Percentiles rank a stretch among this genome's conserved stretches.
These are phyloP conservation scores for Sialia sialis DNA, from an alignment of 2,113 vertebrate species.

Conservation along the genomic window DNA sequence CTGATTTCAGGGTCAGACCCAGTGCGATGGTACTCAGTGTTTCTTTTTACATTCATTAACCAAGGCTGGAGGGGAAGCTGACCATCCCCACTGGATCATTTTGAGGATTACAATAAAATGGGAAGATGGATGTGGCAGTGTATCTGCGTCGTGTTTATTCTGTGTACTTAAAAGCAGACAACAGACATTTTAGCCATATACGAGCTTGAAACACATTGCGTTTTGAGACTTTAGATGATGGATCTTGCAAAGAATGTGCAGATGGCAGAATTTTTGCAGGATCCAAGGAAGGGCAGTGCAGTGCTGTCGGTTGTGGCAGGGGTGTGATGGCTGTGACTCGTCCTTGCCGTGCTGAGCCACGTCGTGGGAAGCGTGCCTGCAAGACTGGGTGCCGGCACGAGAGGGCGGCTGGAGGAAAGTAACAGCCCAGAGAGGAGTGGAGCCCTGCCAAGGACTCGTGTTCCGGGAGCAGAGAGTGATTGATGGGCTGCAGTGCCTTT, in stretches of 20 bases:
- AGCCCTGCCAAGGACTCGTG: neutral
- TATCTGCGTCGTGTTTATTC: neutral
- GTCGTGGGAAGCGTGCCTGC: neutral
- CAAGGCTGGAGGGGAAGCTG: neutral
- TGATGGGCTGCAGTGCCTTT: neutral
- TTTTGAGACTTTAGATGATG: neutral
- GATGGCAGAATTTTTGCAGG: neutral
- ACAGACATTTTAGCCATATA: neutral
- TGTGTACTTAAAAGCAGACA: neutral
- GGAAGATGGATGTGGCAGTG: neutral
- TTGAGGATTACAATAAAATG: constrained; percentile 44
- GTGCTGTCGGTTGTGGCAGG: neutral
- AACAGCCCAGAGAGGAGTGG: neutral
- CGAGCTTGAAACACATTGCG: fast-evolving
- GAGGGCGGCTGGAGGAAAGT: neutral
- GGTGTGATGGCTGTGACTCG: no score
- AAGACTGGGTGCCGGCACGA: neutral
- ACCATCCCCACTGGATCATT: neutral
- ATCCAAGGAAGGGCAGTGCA: neutral
- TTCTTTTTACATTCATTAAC: neutral
- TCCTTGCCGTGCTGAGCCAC: neutral
- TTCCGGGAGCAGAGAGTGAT: neutral
- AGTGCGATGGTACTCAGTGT: neutral
- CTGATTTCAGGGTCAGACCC: neutral
- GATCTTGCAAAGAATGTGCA: neutral